Percentiles rank a stretch among this genome's conserved stretches.
Conservation (phyloP, 2,113 vertebrate species). For the Cranoglanis bouderius region DNA sequence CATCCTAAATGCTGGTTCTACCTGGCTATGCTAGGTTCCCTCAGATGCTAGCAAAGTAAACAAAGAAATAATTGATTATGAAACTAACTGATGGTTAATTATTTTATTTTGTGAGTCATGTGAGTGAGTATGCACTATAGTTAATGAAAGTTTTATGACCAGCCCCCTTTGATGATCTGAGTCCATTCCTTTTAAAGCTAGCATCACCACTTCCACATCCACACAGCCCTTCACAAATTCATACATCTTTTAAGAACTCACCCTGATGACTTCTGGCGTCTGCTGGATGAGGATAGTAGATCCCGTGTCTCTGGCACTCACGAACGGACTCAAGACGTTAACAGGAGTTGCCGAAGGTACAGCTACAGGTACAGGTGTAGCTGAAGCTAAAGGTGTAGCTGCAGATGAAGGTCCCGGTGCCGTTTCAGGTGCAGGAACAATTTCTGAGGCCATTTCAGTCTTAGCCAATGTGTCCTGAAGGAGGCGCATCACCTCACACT, state of each 20-base stretch:
- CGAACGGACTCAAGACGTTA: slow-evolving; percentile 42
- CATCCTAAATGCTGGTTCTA: neutral
- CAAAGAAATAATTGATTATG: neutral
- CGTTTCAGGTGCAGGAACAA: slow-evolving; percentile 38
- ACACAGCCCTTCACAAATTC: neutral
- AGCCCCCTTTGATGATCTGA: neutral
- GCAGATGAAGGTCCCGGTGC: slow-evolving; percentile 35
- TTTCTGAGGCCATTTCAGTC: slow-evolving; percentile 65
- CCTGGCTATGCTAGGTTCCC: neutral
- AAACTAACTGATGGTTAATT: neutral
- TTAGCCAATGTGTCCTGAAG: slow-evolving; percentile 90
- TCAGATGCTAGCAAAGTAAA: neutral
- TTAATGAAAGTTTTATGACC: neutral
- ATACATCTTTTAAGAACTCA: slow-evolving; percentile 70
- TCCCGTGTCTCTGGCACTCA: slow-evolving; percentile 69
- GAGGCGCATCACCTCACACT: slow-evolving; percentile 95
- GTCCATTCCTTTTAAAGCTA: neutral
- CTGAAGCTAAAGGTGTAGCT: neutral
- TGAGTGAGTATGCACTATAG: neutral
- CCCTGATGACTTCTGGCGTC: slow-evolving; percentile 90
- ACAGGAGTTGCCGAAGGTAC: slow-evolving; percentile 11
- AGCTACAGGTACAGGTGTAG: slow-evolving; percentile 37
- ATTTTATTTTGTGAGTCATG: neutral
- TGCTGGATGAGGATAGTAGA: slow-evolving; percentile 89
- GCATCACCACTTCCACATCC: neutral